Conservation (phyloP, 2,888 invertebrate species). For the Ommatoiulus sabulosus region DNA sequence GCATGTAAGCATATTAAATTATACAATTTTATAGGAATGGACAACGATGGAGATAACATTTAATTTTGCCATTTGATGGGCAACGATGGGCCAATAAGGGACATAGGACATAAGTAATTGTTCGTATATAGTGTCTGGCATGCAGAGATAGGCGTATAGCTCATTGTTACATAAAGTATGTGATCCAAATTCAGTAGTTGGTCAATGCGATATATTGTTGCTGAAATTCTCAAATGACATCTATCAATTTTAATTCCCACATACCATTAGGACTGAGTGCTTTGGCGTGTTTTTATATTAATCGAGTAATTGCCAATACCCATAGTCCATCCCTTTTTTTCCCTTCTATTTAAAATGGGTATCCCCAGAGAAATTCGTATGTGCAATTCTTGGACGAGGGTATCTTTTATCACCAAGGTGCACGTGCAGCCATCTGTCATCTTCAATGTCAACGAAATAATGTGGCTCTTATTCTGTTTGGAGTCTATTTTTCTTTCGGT, state of each 20-base stretch:
- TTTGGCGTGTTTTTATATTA: conserved; percentile 15
- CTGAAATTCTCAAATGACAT: not conserved
- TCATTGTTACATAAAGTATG: no score
- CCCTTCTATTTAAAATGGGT: not conserved
- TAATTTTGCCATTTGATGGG: no score
- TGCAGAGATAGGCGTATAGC: no score
- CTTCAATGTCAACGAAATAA: conserved; percentile 14
- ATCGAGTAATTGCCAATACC: conserved; percentile 19
- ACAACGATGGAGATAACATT: no score
- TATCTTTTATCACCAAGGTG: conserved; percentile 16
- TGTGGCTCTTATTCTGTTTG: not conserved
- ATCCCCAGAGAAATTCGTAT: conserved; percentile 1
- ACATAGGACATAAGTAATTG: no score
- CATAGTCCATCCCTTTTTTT: not conserved
- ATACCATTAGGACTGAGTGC: not conserved
- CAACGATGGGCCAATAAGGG: no score
- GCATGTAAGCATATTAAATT: no score
- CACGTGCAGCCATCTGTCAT: conserved; percentile 1
- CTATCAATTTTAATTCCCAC: not conserved
- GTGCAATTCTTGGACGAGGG: not conserved
- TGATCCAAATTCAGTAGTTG: no score
- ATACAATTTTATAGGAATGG: no score
- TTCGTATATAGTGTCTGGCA: no score
- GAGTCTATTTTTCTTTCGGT: not conserved
- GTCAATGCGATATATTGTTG: no score